Evolutionary conservation across 2,113 vertebrate species (phyloP).

Genomic region (Tachysurus fulvidraco): DNA sequence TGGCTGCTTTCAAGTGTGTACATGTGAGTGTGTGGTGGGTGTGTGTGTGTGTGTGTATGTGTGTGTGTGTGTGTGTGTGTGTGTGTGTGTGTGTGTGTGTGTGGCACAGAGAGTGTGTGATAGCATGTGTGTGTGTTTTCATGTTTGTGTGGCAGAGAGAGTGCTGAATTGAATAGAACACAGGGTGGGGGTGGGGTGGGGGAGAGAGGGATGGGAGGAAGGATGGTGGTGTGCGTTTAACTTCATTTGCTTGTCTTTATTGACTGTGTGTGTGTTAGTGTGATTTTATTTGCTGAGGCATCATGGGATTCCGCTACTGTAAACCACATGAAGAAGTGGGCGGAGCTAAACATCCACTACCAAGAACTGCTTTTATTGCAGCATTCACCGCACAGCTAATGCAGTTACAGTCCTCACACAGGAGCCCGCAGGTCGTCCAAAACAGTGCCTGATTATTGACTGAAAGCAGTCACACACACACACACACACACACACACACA

Average conservation of each 20-base stretch:
- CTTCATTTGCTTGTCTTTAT: slow-evolving; percentile 13
- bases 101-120: not conserved
- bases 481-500: slow-evolving; percentile 21
- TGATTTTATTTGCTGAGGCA: slow-evolving; percentile 37
- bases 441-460: slow-evolving; percentile 6
- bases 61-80: not conserved
- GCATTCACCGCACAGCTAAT: not conserved
- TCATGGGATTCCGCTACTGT: slow-evolving; percentile 39
- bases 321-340: slow-evolving; percentile 32
- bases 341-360: slow-evolving; percentile 23
- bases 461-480: not conserved
- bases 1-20: slow-evolving; percentile 18
- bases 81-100: slow-evolving; percentile 21
- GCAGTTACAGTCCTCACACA: slow-evolving; percentile 21
- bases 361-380: slow-evolving; percentile 26
- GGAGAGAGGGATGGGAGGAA: not conserved
- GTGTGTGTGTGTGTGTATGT: not conserved
- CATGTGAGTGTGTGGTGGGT: not conserved
- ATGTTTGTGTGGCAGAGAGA: slow-evolving; percentile 16
- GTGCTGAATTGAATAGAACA: not conserved
- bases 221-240: slow-evolving; percentile 26
- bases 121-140: slow-evolving; percentile 9
- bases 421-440: slow-evolving; percentile 15
- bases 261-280: slow-evolving; percentile 31
- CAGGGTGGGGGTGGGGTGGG: not conserved